Conservation (phyloP, 2,888 invertebrate genomes). For the Didymodactylos carnosus region DNA sequence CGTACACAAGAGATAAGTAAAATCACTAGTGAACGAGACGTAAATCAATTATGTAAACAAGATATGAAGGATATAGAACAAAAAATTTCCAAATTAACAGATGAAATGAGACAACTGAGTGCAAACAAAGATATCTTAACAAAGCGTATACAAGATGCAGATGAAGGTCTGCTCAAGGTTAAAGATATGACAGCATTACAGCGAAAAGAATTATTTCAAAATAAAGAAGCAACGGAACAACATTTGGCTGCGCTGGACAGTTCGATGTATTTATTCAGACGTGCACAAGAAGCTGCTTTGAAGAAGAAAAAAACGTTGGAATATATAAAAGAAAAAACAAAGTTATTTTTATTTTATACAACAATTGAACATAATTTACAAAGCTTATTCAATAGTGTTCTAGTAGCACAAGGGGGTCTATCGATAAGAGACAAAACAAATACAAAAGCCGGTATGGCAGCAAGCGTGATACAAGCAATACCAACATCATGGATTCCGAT, state of each 20-base stretch:
- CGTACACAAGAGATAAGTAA: background rate
- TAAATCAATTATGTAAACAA: too few relatives aligned
- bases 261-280: background rate
- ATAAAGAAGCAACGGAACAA: background rate
- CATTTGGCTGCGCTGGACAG: background rate
- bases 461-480: too few relatives aligned
- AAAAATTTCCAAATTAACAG: too few relatives aligned
- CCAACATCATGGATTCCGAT: too few relatives aligned
- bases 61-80: too few relatives aligned
- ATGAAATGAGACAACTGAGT: too few relatives aligned
- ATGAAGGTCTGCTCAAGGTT: background rate
- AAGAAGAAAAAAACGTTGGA: background rate
- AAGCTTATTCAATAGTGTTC: background rate
- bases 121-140: too few relatives aligned
- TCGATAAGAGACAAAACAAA: too few relatives aligned
- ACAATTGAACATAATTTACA: background rate
- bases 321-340: background rate
- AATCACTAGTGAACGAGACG: too few relatives aligned
- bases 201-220: background rate
- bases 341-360: background rate
- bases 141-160: background rate
- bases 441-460: too few relatives aligned
- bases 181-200: background rate
- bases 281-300: background rate
- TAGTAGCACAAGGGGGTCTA: background rate